A percentile compares a stretch with the other conserved stretches of the same genome.
phyloP scores from a whole-genome alignment of 2,113 vertebrate genomes.

The Brachypodius melanocephalos region DNA sequence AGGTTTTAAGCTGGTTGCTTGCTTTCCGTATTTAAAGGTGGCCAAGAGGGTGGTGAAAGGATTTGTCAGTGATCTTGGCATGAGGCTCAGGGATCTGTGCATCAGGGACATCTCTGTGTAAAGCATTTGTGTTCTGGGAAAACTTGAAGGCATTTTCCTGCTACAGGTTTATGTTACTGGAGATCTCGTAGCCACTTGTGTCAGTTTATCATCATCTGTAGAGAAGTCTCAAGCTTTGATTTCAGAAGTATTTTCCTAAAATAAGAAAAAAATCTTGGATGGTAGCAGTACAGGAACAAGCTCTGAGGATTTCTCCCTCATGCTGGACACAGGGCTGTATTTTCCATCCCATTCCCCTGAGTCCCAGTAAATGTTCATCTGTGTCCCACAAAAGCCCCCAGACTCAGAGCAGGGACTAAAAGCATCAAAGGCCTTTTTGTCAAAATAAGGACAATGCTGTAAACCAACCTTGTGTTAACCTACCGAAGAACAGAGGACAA shows the following conservation, averaged over 20 bases:
- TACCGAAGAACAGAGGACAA: background rate
- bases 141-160: background rate
- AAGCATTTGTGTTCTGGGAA: background rate
- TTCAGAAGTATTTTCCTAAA: background rate
- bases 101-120: background rate
- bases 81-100: background rate
- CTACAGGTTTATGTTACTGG: background rate
- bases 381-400: conserved; percentile 26
- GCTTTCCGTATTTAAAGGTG: background rate
- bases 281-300: background rate
- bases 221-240: background rate
- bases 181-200: background rate
- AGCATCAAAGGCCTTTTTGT: conserved; percentile 62
- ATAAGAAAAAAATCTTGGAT: background rate
- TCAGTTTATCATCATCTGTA: background rate
- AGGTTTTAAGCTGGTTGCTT: background rate
- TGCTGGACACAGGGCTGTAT: background rate
- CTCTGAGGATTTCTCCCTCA: background rate
- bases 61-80: background rate
- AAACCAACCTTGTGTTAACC: conserved; percentile 61
- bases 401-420: background rate
- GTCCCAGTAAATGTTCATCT: background rate
- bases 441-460: conserved; percentile 40
- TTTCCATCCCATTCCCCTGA: background rate
- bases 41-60: background rate